These are phyloP conservation scores for Antechinus stuartii DNA, from an alignment of 2,113 vertebrate species.

Conservation along the genomic window DNA sequence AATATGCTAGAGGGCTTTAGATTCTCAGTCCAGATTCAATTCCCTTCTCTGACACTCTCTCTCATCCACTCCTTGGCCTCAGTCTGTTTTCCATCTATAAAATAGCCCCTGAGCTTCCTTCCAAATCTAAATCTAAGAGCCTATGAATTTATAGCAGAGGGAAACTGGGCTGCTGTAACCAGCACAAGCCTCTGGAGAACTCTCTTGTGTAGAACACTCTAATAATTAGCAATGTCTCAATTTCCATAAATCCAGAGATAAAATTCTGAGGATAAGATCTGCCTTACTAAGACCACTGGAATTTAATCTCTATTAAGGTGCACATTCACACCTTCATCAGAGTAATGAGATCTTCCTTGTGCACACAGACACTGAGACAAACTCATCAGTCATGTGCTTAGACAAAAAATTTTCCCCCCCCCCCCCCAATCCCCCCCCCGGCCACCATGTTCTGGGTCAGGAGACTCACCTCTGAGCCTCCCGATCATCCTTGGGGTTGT, in stretches of 20 bases:
- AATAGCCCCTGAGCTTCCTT: not conserved
- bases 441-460: not conserved
- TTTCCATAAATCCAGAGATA: not conserved
- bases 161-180: not conserved
- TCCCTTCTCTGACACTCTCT: not conserved
- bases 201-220: not conserved
- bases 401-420: not conserved
- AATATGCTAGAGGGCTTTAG: not conserved
- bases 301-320: not conserved
- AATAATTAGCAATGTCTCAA: not conserved
- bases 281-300: not conserved
- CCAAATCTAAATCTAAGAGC: not conserved
- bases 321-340: conserved; percentile 21
- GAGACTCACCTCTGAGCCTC: conserved; percentile 95
- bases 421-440: too few relatives aligned
- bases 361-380: conserved; percentile 19
- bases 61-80: not conserved
- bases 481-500: conserved; percentile 97
- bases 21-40: not conserved
- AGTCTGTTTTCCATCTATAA: too few relatives aligned
- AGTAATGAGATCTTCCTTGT: not conserved
- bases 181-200: not conserved
- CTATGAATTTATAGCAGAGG: not conserved
- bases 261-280: not conserved
- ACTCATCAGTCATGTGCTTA: not conserved